Conservation (phyloP, 2,888 invertebrate genomes). For the Seira ritae region DNA sequence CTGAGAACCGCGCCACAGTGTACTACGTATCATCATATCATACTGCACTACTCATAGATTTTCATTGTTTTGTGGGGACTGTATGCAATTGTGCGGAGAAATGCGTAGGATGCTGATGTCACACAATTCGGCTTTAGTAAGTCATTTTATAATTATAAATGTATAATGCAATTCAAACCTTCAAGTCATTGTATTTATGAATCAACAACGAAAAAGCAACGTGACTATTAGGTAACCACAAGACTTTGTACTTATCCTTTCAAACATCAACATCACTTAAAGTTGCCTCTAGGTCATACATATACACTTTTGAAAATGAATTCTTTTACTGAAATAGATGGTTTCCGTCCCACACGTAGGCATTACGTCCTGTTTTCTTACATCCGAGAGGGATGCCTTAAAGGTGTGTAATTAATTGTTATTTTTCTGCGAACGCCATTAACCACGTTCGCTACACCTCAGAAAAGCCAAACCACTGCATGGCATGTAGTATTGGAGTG, state of each 20-base stretch:
- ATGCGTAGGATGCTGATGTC: constrained; percentile 8
- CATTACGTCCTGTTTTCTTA: background rate
- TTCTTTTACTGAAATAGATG: background rate
- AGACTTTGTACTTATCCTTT: background rate
- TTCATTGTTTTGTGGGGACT: too few species aligned
- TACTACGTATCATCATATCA: too few species aligned
- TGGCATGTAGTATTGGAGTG: too few species aligned
- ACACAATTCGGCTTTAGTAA: background rate
- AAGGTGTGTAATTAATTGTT: background rate
- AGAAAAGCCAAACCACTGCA: background rate
- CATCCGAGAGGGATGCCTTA: background rate
- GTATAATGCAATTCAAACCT: background rate
- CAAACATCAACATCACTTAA: too few species aligned
- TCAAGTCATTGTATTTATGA: constrained; percentile 23
- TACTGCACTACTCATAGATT: too few species aligned
- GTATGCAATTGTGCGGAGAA: background rate
- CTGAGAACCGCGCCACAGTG: too few species aligned
- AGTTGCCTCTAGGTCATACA: background rate
- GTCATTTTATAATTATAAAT: constrained; percentile 3
- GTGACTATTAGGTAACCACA: constrained; percentile 54
- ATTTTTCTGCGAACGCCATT: background rate
- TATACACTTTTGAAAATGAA: background rate
- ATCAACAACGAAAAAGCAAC: constrained; percentile 18
- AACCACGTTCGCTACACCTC: background rate
- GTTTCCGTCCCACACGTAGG: background rate